phyloP scores from a whole-genome alignment of 2,797 vertebrate species.

The Luscinia luscinia region DNA sequence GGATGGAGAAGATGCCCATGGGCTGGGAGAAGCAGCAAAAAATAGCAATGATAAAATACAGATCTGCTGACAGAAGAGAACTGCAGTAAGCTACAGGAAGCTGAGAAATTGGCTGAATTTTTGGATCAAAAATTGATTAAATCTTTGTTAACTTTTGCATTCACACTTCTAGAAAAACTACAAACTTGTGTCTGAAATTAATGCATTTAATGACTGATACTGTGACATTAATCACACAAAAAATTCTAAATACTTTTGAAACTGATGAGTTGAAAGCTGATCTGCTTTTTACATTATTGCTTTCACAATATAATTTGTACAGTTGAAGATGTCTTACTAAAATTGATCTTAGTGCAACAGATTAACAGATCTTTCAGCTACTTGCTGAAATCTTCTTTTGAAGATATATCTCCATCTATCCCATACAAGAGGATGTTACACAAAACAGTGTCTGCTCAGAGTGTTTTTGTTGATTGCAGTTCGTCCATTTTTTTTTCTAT shows the following conservation, averaged over 20 bases:
- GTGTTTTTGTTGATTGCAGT: neutral
- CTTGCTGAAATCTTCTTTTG: neutral
- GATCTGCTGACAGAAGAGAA: neutral
- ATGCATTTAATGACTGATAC: neutral
- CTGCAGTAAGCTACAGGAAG: neutral
- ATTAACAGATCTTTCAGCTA: neutral
- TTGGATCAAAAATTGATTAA: neutral
- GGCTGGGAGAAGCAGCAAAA: neutral
- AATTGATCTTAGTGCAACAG: neutral
- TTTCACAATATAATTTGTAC: neutral
- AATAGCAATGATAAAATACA: neutral
- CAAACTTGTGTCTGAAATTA: neutral
- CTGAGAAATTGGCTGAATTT: neutral
- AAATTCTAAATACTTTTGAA: neutral
- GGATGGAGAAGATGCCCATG: constrained; percentile 58
- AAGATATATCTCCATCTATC: neutral
- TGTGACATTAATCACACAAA: neutral
- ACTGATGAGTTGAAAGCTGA: neutral
- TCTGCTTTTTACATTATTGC: neutral
- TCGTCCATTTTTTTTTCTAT: neutral
- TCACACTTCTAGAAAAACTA: neutral
- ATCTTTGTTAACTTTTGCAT: neutral
- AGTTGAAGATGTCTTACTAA: neutral
- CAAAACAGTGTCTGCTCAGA: neutral
- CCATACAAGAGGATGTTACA: neutral